These are phyloP conservation scores for Athripsodes cinereus DNA, from an alignment of 2,888 invertebrate species.

Conservation along the genomic window DNA sequence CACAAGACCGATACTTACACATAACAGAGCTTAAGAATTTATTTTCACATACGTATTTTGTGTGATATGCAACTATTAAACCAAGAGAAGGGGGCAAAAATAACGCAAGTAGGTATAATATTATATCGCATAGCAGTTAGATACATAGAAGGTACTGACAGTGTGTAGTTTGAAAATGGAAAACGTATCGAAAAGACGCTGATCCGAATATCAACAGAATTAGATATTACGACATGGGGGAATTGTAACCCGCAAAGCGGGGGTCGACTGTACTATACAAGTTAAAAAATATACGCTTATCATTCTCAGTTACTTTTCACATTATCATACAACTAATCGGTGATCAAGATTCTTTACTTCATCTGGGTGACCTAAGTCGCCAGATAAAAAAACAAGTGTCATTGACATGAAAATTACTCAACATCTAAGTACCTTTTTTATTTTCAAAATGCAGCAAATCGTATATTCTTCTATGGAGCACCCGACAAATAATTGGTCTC, in stretches of 20 bases:
- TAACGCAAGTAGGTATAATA: not conserved
- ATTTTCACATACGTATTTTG: slow-evolving; percentile 15
- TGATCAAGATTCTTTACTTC: too few relatives aligned
- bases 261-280: slow-evolving; percentile 2
- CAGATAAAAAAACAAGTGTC: too few relatives aligned
- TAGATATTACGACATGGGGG: slow-evolving; percentile 53
- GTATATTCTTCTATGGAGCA: too few relatives aligned
- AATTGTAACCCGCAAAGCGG: slow-evolving; percentile 36
- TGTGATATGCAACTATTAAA: slow-evolving; percentile 25
- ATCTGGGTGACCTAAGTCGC: too few relatives aligned
- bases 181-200: slow-evolving; percentile 41
- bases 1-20: too few relatives aligned
- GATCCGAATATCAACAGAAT: slow-evolving; percentile 53
- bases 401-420: too few relatives aligned
- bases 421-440: too few relatives aligned
- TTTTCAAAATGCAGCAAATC: too few relatives aligned
- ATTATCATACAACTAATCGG: too few relatives aligned
- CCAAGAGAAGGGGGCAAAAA: slow-evolving; percentile 15
- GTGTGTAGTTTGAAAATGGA: slow-evolving; percentile 23
- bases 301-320: too few relatives aligned
- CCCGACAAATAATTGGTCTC: too few relatives aligned
- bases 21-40: slow-evolving; percentile 20
- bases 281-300: too few relatives aligned
- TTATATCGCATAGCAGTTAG: not conserved
- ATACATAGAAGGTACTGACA: not conserved